These are phyloP conservation scores for Macaria liturata DNA, from an alignment of 2,888 invertebrate species.

Conservation along the genomic window DNA sequence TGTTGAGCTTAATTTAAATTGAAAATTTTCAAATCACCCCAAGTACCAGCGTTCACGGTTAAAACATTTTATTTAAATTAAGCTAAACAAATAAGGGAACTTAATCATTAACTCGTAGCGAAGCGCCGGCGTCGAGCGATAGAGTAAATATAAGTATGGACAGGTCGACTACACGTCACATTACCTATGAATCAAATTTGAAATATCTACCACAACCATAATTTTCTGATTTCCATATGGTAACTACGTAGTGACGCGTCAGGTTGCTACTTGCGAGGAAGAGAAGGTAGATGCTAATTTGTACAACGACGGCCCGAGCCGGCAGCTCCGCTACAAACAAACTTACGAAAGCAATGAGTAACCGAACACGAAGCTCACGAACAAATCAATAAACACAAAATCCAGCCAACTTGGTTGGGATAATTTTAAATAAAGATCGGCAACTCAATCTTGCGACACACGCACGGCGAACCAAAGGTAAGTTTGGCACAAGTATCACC, in stretches of 20 bases:
- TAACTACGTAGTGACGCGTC: constrained; percentile 66
- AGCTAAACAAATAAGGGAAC: constrained; percentile 76
- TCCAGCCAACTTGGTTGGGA: constrained; percentile 79
- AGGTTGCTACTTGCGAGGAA: constrained; percentile 46
- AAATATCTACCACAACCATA: constrained; percentile 82
- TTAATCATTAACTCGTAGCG: constrained; percentile 47
- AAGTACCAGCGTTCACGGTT: constrained; percentile 42
- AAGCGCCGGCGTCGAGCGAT: constrained; percentile 43
- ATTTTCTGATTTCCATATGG: constrained; percentile 70
- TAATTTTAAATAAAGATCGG: constrained; percentile 62
- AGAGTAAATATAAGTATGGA: constrained; percentile 43
- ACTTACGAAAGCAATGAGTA: constrained; percentile 44
- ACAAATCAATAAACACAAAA: constrained; percentile 53
- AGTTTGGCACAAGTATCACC: constrained; percentile 67
- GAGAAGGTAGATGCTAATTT: constrained; percentile 49
- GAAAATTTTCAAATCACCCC: constrained; percentile 53
- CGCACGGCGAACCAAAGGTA: constrained; percentile 41
- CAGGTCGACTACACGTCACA: constrained; percentile 58
- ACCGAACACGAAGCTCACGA: constrained; percentile 52
- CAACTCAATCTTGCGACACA: constrained; percentile 66
- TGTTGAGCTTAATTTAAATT: constrained; percentile 82
- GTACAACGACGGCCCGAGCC: constrained; percentile 47
- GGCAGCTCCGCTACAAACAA: constrained; percentile 46
- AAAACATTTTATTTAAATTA: constrained; percentile 69
- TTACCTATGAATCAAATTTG: constrained; percentile 69